phyloP scores from a whole-genome alignment of 1,140 invertebrate genomes.

The Macrobrachium nipponense region DNA sequence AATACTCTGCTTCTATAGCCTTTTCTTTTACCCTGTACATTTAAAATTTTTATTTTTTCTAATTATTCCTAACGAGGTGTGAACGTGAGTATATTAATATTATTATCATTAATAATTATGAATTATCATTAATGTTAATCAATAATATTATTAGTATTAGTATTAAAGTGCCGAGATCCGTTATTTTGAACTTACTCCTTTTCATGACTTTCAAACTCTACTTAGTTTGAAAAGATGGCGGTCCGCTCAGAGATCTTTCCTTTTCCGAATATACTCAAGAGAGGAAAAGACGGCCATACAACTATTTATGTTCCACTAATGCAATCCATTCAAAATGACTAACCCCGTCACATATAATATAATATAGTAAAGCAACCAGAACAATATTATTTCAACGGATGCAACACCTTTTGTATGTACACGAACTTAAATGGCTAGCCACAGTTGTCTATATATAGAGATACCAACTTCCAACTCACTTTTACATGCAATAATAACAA shows the following conservation, averaged over 20 bases:
- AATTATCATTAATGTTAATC: too few species aligned
- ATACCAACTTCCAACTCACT: slow-evolving; percentile 36
- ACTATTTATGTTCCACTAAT: not conserved
- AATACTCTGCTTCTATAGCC: slow-evolving; percentile 13
- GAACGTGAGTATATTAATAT: slow-evolving; percentile 10
- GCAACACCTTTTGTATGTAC: slow-evolving; percentile 34
- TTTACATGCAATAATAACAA: slow-evolving; percentile 48
- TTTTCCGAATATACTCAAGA: too few species aligned
- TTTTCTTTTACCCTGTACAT: slow-evolving; percentile 34
- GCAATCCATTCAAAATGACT: slow-evolving; percentile 25
- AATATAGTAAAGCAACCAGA: not conserved
- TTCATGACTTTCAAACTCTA: not conserved
- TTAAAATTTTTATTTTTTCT: slow-evolving; percentile 11
- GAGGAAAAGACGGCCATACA: slow-evolving; percentile 9
- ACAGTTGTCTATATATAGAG: slow-evolving; percentile 37
- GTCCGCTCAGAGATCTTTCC: too few species aligned
- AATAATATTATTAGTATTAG: too few species aligned
- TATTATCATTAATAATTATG: not conserved
- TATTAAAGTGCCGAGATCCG: slow-evolving; percentile 2
- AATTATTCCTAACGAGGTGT: slow-evolving; percentile 34
- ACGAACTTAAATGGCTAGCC: slow-evolving; percentile 36
- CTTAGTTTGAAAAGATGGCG: not conserved
- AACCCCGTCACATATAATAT: slow-evolving; percentile 30
- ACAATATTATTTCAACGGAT: slow-evolving; percentile 13
- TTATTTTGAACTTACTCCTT: slow-evolving; percentile 20